phyloP scores from a whole-genome alignment of 2,113 vertebrate species.

The Epinephelus moara region DNA sequence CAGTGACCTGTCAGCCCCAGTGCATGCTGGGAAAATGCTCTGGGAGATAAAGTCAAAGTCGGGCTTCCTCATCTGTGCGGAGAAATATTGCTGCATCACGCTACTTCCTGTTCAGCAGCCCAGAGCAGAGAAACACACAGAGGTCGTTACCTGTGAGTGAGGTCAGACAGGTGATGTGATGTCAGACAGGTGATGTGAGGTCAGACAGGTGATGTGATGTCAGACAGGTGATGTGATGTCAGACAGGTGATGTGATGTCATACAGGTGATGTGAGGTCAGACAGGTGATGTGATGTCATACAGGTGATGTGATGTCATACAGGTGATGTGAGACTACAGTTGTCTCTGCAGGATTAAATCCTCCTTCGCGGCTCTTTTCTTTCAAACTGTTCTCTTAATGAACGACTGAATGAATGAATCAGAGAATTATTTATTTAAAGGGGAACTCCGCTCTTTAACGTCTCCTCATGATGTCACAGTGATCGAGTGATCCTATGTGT shows the following conservation, averaged over 20 bases:
- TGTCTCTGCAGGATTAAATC: too few relatives aligned
- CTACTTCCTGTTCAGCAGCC: not conserved
- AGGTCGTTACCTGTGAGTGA: not conserved
- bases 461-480: too few relatives aligned
- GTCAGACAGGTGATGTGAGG: not conserved
- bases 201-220: not conserved
- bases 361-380: too few relatives aligned
- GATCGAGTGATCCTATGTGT: too few relatives aligned
- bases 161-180: not conserved
- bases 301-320: too few relatives aligned
- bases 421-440: too few relatives aligned
- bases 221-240: not conserved
- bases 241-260: not conserved
- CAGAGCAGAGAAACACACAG: not conserved
- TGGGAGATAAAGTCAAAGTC: not conserved
- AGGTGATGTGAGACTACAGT: too few relatives aligned
- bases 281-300: too few relatives aligned
- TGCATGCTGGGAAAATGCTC: slow-evolving; percentile 64
- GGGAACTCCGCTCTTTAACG: too few relatives aligned
- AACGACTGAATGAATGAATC: not conserved
- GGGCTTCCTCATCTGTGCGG: slow-evolving; percentile 45
- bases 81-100: slow-evolving; percentile 20
- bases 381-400: too few relatives aligned
- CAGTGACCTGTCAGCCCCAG: slow-evolving; percentile 57
- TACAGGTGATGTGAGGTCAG: not conserved